Conservation (phyloP, 2,888 invertebrate genomes). For the Drosophila neotestacea region DNA sequence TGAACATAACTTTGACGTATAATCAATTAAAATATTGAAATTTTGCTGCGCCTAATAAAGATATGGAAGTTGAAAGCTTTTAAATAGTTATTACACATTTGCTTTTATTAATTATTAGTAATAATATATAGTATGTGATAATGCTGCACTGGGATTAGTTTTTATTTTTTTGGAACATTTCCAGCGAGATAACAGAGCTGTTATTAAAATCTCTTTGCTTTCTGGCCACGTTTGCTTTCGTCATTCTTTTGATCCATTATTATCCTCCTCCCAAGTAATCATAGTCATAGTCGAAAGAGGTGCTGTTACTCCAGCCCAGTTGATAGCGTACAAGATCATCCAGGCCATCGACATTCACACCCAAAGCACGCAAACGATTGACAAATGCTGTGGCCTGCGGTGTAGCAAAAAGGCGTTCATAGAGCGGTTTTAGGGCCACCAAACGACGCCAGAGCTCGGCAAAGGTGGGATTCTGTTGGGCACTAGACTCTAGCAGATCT, state of each 20-base stretch:
- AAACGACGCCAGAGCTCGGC: conserved; percentile 75
- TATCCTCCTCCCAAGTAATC: conserved; percentile 30
- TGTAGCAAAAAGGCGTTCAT: conserved; percentile 69
- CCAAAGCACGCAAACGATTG: conserved; percentile 39
- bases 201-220: not conserved
- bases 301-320: conserved; percentile 64
- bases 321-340: conserved; percentile 58
- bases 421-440: conserved; percentile 66
- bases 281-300: conserved; percentile 30
- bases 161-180: not conserved
- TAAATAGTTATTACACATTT: not conserved
- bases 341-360: conserved; percentile 47
- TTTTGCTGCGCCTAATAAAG: no score
- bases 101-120: not conserved
- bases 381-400: conserved; percentile 31
- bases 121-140: not conserved
- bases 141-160: not conserved
- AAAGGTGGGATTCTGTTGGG: conserved; percentile 67
- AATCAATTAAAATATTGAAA: no score
- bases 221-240: not conserved
- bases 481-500: conserved; percentile 67
- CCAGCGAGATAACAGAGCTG: not conserved
- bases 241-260: not conserved
- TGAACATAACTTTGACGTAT: no score
- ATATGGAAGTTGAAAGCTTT: not conserved